Evolutionary conservation across 2,888 invertebrate genomes (phyloP).

Genomic region (Aproaerema taeniolella): DNA sequence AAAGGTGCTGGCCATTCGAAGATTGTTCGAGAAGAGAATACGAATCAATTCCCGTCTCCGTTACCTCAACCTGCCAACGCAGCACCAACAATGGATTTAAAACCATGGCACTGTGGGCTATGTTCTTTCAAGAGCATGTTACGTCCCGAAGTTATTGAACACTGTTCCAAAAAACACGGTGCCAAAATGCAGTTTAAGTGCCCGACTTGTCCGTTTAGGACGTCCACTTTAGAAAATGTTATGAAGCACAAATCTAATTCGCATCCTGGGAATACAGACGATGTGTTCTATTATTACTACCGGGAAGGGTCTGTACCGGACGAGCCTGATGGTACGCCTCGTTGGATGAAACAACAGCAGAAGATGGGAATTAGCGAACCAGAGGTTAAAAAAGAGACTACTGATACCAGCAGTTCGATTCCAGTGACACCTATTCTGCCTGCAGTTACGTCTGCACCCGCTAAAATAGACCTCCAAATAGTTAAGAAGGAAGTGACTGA

Average conservation of each 20-base stretch:
- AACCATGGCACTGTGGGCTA: conserved; percentile 83
- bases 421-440: conserved; percentile 16
- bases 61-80: conserved; percentile 21
- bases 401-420: conserved; percentile 6
- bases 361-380: conserved; percentile 25
- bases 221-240: conserved; percentile 73
- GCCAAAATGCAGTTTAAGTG: conserved; percentile 85
- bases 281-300: conserved; percentile 74
- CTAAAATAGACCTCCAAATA: conserved; percentile 42
- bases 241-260: conserved; percentile 78
- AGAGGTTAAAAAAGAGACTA: conserved; percentile 40
- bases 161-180: conserved; percentile 78
- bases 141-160: conserved; percentile 77
- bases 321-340: conserved; percentile 43
- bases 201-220: conserved; percentile 78
- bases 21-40: conserved; percentile 49
- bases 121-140: conserved; percentile 80
- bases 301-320: conserved; percentile 53
- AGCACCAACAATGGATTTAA: conserved; percentile 68
- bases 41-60: conserved; percentile 23
- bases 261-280: conserved; percentile 63
- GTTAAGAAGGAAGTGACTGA: conserved; percentile 50
- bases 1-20: conserved; percentile 56
- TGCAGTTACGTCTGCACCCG: no score
- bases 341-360: conserved; percentile 54